phyloP scores from a whole-genome alignment of 2,888 invertebrate genomes.

The Scaptomyza polygonia region DNA sequence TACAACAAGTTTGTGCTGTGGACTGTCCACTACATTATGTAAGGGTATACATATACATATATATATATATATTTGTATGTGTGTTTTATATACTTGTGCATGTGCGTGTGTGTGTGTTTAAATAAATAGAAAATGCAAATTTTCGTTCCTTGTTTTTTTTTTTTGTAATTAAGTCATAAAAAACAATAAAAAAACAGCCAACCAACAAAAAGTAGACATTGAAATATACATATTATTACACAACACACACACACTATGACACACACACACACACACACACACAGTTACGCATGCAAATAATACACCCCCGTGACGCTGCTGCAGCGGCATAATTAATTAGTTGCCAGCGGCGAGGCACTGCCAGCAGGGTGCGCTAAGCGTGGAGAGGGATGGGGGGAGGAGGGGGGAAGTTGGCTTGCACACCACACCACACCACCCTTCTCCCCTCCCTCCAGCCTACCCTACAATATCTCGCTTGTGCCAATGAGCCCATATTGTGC shows the following conservation, averaged over 20 bases:
- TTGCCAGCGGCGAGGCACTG: conserved; percentile 52
- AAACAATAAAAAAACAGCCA: conserved; percentile 15
- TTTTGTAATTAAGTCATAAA: conserved; percentile 44
- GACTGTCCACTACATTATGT: background rate
- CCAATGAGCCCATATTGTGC: conserved; percentile 80
- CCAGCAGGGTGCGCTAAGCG: background rate
- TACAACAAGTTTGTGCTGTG: conserved; percentile 5
- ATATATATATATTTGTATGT: background rate
- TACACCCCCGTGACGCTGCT: conserved; percentile 76
- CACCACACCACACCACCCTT: too few relatives aligned
- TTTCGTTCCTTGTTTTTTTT: conserved; percentile 47
- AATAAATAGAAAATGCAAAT: conserved; percentile 79
- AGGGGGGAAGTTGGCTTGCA: background rate
- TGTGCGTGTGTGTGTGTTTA: conserved; percentile 70
- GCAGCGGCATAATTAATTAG: conserved; percentile 80
- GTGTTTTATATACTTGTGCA: background rate
- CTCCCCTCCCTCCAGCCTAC: accelerated
- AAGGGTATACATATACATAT: too few relatives aligned
- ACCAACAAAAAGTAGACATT: conserved; percentile 32
- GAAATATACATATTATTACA: conserved; percentile 50
- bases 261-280: conserved; percentile 37
- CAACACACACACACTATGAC: conserved; percentile 38
- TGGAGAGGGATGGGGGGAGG: background rate
- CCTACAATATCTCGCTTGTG: conserved; percentile 38
- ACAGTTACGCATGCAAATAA: conserved; percentile 57